Base-by-base conservation (phyloP, 2,888 invertebrate genomes). In the Drosophila longiperda region DNA sequence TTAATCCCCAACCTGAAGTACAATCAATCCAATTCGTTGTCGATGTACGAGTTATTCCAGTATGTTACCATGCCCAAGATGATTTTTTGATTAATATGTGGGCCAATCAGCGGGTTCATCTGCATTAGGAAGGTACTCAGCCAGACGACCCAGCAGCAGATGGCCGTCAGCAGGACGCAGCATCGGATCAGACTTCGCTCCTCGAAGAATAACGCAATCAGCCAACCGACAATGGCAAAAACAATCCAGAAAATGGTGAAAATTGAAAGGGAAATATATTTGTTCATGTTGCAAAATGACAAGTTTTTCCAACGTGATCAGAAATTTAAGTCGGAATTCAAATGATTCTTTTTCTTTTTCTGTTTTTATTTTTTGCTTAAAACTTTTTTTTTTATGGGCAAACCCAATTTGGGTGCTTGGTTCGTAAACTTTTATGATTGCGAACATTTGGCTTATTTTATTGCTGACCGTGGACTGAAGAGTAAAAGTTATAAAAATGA, bases 361-460 rank as follows among this genome's bases (percentile, higher is more conserved):
- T 5, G 5, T 8, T 48, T 23, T 20, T 15, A 20, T 38, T 50
- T 32, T 61, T 58, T 40, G 61, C 62, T 77, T 59, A 45, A 78
- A 86, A 72, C 74, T 70, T 77, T 60, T 61, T 70, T 77, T 60
- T 61, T 58, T 48, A 55, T 75, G 42, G n/a, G 45, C 66, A 73
- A 81, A 82, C 61, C 79, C 89, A 82, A 76, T 77, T 78, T 75
- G 72, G 73, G 42, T 73, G 70, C 82, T 62, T 66, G 73, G 73
- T 58, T 74, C 87, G 72, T 89, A 80, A 89, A 91, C 71, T 76
- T 89, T 91, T 82, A 91, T 87, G 80, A 52, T 62, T 79, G 75
- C 74, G 75, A 80, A 66, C 76, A 76, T 87, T 87, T 83, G 55
- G 45, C 66, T 29, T 15, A 71, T 91, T 91, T 88, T 88, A 89